Base-by-base conservation (phyloP, 1,140 invertebrate genomes). In the Monomorium pharaonis region DNA sequence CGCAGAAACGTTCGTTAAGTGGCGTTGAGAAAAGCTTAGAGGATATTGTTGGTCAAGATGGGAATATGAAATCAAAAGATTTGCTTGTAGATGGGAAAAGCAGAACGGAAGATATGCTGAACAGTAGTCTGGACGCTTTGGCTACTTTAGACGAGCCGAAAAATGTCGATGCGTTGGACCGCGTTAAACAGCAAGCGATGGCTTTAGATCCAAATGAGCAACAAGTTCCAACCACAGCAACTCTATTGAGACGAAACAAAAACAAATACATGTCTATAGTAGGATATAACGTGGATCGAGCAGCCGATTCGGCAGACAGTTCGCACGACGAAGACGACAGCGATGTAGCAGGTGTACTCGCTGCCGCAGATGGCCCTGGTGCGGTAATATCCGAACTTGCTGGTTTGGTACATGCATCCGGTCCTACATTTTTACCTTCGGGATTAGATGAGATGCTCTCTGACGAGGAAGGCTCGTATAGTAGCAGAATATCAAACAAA, bases 401-500 rank as follows among this genome's bases (percentile, higher is more conserved):
- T 14, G 95, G 94, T 56, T 90, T 96, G 24, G 95, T 95, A 12
- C 94, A 95, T 63, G 86, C 92, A 18, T 92, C 84, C 12, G 92
- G 93, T 33, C 93, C 93, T 1, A 92, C 90, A 3, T 95, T 94
- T 80, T 76, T 95, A 30, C 91, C 94, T 0, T 93, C 94, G 0
- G 94, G 94, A 6, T 85, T 95, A n/a, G 96, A 96, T 69, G 97
- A 97, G 86, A 96, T 97, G 87, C 91, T 97, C 6, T 97, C 96
- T 62, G 97, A 97, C 80, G 97, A 98, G 92, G 96, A 97, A 85
- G 97, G 97, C 1, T 97, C 97, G 85, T 97, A 98, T 91, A 98
- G 98, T 56, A 99, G 98, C 27, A 96, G 98, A 24, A 97, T 98
- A 94, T 98, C 98, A 58, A 98, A 97, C 81, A 98, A 99, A 95